phyloP scores from a whole-genome alignment of 2,797 vertebrate genomes.

The Lutjanus argentimaculatus region DNA sequence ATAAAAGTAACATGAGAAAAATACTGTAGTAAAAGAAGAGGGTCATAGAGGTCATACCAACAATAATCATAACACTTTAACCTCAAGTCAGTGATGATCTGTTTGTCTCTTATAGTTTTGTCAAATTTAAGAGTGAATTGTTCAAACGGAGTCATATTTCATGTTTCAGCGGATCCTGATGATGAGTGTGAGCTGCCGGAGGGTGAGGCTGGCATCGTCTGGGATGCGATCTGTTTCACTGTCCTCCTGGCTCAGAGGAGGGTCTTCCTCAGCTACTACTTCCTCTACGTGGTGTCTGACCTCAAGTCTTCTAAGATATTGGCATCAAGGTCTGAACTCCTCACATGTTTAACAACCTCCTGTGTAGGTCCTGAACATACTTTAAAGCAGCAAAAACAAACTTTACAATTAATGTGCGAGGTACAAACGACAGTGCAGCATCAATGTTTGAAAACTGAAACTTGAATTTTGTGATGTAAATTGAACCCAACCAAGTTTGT shows the following conservation, averaged over 20 bases:
- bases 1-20: too few species aligned
- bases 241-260: slow-evolving; percentile 86
- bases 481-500: not conserved
- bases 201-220: slow-evolving; percentile 87
- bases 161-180: slow-evolving; percentile 76
- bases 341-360: not conserved
- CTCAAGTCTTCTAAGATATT: slow-evolving; percentile 85
- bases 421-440: not conserved
- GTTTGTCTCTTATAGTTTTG: not conserved
- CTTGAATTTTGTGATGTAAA: not conserved
- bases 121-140: not conserved
- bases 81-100: too few species aligned
- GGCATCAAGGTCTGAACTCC: slow-evolving; percentile 81
- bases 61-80: too few species aligned
- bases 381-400: not conserved
- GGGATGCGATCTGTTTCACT: slow-evolving; percentile 87
- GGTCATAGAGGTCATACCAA: too few species aligned
- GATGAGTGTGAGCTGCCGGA: slow-evolving; percentile 84
- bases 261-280: slow-evolving; percentile 89
- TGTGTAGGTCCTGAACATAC: not conserved
- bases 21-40: too few species aligned
- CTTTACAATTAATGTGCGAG: not conserved
- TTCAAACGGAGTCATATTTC: not conserved
- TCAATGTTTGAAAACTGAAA: not conserved
- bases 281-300: slow-evolving; percentile 87